These are phyloP conservation scores for Zaprionus tsacasi DNA, from an alignment of 1,140 invertebrate genomes.

Conservation along the genomic window DNA sequence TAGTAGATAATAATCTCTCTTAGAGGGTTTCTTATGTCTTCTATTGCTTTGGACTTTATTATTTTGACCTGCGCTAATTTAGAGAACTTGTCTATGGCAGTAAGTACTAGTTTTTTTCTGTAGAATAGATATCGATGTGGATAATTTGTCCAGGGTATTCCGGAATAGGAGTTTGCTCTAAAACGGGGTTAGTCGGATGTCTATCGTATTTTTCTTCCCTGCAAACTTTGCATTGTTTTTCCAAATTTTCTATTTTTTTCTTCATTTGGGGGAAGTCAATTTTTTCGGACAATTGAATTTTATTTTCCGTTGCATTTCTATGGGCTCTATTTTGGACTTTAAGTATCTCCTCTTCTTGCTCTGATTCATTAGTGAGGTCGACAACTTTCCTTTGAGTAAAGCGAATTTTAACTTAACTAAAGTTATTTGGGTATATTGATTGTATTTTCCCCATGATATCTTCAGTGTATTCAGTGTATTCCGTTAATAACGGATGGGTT, in stretches of 20 bases:
- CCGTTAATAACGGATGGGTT: too few species aligned
- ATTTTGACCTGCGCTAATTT: conserved; percentile 1
- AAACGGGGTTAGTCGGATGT: conserved; percentile 27
- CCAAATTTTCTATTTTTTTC: conserved; percentile 1
- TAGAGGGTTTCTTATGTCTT: conserved; percentile 6
- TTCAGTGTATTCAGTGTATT: too few species aligned
- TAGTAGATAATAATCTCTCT: background rate
- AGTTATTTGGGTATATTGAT: too few species aligned
- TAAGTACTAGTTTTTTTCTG: conserved; percentile 8
- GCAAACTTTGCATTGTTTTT: background rate
- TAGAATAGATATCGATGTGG: conserved; percentile 23
- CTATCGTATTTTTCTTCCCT: conserved; percentile 24
- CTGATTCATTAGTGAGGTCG: too few species aligned
- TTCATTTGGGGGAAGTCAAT: background rate
- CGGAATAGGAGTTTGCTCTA: conserved; percentile 18
- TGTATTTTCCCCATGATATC: too few species aligned
- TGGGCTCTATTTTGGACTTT: too few species aligned
- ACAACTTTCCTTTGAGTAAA: too few species aligned
- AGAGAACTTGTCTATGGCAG: conserved; percentile 5
- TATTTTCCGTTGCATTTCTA: too few species aligned
- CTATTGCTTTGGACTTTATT: conserved; percentile 9
- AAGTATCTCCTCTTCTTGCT: too few species aligned
- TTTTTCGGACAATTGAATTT: too few species aligned
- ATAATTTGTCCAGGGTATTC: conserved; percentile 1
- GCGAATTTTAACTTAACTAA: too few species aligned